phyloP scores from a whole-genome alignment of 2,888 invertebrate genomes.

The Latrodectus elegans region DNA sequence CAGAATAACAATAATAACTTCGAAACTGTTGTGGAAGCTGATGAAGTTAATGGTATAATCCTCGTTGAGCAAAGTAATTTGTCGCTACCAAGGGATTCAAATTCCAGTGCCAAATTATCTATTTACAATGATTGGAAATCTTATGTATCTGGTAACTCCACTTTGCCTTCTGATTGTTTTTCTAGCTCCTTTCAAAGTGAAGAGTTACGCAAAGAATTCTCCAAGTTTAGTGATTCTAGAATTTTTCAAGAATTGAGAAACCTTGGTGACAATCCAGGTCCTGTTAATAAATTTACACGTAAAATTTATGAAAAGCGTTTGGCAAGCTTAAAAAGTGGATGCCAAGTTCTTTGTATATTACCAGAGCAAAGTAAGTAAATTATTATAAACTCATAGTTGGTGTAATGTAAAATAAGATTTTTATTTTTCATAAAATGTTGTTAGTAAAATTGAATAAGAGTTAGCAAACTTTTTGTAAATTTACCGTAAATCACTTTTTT shows the following conservation, averaged over 20 bases:
- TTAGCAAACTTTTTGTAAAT: too few species aligned
- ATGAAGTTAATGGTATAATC: conserved; percentile 37
- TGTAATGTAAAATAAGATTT: not conserved
- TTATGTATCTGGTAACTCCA: conserved; percentile 21
- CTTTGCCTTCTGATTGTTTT: conserved; percentile 4
- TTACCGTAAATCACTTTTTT: too few species aligned
- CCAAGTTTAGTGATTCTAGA: conserved; percentile 46
- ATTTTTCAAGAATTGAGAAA: conserved; percentile 78
- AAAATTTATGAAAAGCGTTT: conserved; percentile 82
- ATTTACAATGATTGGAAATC: conserved; percentile 36
- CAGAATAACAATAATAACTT: not conserved
- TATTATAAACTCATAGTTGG: not conserved
- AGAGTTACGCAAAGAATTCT: conserved; percentile 15
- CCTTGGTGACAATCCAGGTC: conserved; percentile 85
- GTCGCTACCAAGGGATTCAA: not conserved
- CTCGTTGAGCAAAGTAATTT: conserved; percentile 16
- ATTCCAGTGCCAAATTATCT: not conserved
- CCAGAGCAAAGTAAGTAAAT: conserved; percentile 57
- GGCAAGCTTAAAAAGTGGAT: conserved; percentile 28
- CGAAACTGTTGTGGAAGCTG: conserved; percentile 26
- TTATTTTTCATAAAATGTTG: not conserved
- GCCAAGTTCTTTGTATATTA: conserved; percentile 7
- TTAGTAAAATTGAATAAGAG: too few species aligned
- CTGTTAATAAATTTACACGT: conserved; percentile 85
- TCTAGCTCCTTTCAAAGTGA: not conserved